Evolutionary conservation across 1,140 invertebrate genomes (phyloP), one percentile per base, ranked within the genome.

Genomic region (Drosophila fuyamai): DNA sequence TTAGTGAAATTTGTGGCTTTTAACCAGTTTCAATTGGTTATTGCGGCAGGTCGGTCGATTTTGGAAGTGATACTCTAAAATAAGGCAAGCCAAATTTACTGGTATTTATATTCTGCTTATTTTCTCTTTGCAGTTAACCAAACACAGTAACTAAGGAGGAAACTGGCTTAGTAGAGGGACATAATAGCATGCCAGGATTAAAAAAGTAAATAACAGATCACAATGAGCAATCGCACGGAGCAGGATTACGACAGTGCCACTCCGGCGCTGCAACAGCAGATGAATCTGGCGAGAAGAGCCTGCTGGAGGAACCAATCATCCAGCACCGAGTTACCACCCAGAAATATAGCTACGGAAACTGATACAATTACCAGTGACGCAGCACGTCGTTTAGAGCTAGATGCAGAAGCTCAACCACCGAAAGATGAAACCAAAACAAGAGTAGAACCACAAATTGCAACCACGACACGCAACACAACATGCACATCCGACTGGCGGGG

Each of bases 21-120:
- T 76, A 91, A 91, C 90, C 82, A 91, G 90, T 91, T 91, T 88
- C 53, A 66, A 58, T 91, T 74, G 80, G 90, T 91, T 91, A 90
- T 91, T 91, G 85, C 29, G 78, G 71, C 85, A 91, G 90, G 90
- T 91, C 85, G 86, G 90, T 91, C 85, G 85, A 74, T 23, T 48
- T 47, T n/a, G 32, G 13, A 16, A 76, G 54, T 48, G 61, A 48
- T 76, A 59, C 41, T 38, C 23, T 40, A 51, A 57, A 72, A 27
- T 6, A 44, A 65, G 16, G 16, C 36, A 35, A 66, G n/a, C 0
- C 5, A 0, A 48, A 54, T 29, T 43, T 13, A 59, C 10, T 13
- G 35, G 55, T 66, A 76, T 55, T 44, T 67, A 38, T 55, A 23
- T 23, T 23, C 23, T 23, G 23, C 23, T 54, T 57, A 47, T 48